phyloP scores from a whole-genome alignment of 2,888 invertebrate genomes.

The Ditylenchus weischeri region DNA sequence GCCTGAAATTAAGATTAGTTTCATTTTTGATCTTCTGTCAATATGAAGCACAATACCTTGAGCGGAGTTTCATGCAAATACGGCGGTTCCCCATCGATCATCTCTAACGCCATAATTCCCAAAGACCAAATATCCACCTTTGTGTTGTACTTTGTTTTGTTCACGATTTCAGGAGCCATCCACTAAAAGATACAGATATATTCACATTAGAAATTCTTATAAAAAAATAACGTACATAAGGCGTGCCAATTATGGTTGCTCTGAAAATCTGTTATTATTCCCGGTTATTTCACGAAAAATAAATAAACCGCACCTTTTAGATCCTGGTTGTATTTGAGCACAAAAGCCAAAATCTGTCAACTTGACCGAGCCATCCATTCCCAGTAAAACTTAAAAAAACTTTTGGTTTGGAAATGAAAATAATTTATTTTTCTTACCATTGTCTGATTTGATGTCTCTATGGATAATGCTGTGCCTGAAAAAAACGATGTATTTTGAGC shows the following conservation, averaged over 20 bases:
- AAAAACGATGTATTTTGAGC: not conserved
- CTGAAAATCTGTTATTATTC: slow-evolving; percentile 28
- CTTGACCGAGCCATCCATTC: slow-evolving; percentile 68
- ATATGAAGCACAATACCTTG: slow-evolving; percentile 45
- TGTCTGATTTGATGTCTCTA: slow-evolving; percentile 91
- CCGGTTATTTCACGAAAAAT: not conserved
- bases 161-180: slow-evolving; percentile 79
- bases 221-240: slow-evolving; percentile 33
- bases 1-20: slow-evolving; percentile 60
- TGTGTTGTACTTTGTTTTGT: slow-evolving; percentile 56
- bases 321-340: slow-evolving; percentile 87
- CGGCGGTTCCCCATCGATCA: slow-evolving; percentile 89
- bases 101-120: slow-evolving; percentile 82
- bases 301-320: slow-evolving; percentile 11
- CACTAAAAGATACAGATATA: slow-evolving; percentile 27
- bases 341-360: slow-evolving; percentile 79
- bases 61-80: slow-evolving; percentile 87
- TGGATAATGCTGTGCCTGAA: slow-evolving; percentile 75
- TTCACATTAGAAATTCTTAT: too few relatives aligned
- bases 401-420: too few relatives aligned
- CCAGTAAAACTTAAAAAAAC: slow-evolving; percentile 68
- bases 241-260: slow-evolving; percentile 57
- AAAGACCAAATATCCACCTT: slow-evolving; percentile 83
- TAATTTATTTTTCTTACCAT: slow-evolving; percentile 62
- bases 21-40: not conserved